Evolutionary conservation across 2,888 invertebrate genomes (phyloP).

Genomic region (Tholera decimalis): DNA sequence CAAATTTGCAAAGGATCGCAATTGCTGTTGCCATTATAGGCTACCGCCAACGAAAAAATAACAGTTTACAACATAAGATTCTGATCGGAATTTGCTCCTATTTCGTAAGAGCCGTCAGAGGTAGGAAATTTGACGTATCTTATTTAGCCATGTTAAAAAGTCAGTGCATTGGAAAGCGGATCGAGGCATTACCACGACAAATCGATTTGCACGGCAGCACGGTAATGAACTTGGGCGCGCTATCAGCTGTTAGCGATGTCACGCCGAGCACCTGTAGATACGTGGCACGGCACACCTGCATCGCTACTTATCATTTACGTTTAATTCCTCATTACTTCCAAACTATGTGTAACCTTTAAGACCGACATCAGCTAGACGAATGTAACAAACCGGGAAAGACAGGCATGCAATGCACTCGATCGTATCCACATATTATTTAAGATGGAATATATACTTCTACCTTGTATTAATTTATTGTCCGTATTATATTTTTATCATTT

Average conservation of each 20-base stretch:
- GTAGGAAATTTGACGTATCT: constrained; percentile 1
- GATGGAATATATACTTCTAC: background rate
- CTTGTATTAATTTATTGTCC: background rate
- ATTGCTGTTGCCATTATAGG: background rate
- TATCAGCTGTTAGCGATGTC: constrained; percentile 85
- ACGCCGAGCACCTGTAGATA: constrained; percentile 68
- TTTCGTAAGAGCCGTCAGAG: background rate
- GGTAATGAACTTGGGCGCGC: constrained; percentile 89
- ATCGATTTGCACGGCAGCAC: constrained; percentile 84
- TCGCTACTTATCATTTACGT: constrained; percentile 64
- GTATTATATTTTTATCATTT: constrained; percentile 1
- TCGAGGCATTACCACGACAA: constrained; percentile 80
- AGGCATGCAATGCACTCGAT: constrained; percentile 2
- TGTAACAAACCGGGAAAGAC: constrained; percentile 18
- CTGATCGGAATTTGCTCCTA: background rate
- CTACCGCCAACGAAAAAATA: background rate
- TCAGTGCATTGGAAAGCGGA: constrained; percentile 79
- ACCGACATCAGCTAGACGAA: constrained; percentile 61
- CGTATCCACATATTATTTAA: constrained; percentile 5
- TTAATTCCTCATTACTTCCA: constrained; percentile 63
- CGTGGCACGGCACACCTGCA: constrained; percentile 67
- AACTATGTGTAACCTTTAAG: constrained; percentile 69
- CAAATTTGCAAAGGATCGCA: constrained; percentile 2
- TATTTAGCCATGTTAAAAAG: constrained; percentile 68
- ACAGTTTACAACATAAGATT: background rate